Conservation (phyloP, 2,888 invertebrate species). For the Eubasilissa splendida region DNA sequence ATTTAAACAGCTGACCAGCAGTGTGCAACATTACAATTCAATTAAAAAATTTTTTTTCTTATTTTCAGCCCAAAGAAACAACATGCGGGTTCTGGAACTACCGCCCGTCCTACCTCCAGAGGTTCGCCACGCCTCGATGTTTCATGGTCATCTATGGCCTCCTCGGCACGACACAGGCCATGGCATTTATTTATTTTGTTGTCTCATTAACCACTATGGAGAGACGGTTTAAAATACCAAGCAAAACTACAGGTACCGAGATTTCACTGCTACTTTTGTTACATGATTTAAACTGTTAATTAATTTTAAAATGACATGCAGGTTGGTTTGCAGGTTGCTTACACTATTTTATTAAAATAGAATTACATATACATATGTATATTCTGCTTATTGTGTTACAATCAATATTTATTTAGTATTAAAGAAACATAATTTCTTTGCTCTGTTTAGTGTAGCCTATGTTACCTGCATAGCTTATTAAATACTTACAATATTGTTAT, state of each 20-base stretch:
- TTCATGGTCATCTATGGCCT: constrained; percentile 77
- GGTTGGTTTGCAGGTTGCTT: too few relatives aligned
- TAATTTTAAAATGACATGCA: neutral
- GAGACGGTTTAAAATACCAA: constrained; percentile 79
- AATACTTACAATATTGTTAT: too few relatives aligned
- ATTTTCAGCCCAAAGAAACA: constrained; percentile 57
- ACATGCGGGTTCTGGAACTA: constrained; percentile 73
- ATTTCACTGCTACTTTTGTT: constrained; percentile 7
- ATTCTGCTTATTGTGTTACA: too few relatives aligned
- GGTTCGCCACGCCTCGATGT: constrained; percentile 73
- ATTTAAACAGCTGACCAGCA: too few relatives aligned
- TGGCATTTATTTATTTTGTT: constrained; percentile 77
- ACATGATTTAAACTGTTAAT: neutral
- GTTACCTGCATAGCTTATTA: too few relatives aligned
- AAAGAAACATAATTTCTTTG: too few relatives aligned
- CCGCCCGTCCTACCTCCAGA: constrained; percentile 75
- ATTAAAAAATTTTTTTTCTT: neutral
- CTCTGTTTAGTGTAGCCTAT: too few relatives aligned
- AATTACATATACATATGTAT: too few relatives aligned
- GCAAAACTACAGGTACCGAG: constrained; percentile 75
- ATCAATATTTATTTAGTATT: too few relatives aligned
- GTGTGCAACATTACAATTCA: too few relatives aligned
- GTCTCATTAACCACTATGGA: constrained; percentile 79
- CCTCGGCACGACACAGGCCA: constrained; percentile 77
- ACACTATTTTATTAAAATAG: too few relatives aligned